Evolutionary conservation across 1,140 invertebrate genomes (phyloP).

Genomic region (Metaphire vulgaris): DNA sequence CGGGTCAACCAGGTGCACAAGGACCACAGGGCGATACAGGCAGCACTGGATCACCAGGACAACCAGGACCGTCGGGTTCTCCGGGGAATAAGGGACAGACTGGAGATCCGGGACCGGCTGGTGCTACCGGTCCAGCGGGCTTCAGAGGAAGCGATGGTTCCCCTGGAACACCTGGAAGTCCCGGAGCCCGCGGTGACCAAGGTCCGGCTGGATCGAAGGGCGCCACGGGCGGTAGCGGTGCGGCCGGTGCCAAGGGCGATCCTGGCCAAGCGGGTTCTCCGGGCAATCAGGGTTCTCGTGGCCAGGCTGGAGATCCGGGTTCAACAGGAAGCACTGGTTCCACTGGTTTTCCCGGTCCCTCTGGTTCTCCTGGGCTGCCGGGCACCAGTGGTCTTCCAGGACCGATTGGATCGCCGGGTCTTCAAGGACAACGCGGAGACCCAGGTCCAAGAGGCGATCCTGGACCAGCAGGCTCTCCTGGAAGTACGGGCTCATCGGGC

Average conservation of each 20-base stretch:
- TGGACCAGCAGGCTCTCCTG: background rate
- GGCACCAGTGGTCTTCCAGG: constrained; percentile 25
- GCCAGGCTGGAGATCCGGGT: constrained; percentile 30
- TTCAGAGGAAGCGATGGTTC: constrained; percentile 56
- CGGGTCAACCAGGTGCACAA: constrained; percentile 1
- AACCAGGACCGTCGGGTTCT: background rate
- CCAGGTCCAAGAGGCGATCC: constrained; percentile 29
- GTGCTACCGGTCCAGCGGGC: constrained; percentile 17
- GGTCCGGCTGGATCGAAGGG: constrained; percentile 56
- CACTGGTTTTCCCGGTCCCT: constrained; percentile 24
- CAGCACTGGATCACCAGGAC: constrained; percentile 6
- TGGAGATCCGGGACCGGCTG: constrained; percentile 3
- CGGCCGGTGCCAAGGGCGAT: constrained; percentile 14
- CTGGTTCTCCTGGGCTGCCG: constrained; percentile 24
- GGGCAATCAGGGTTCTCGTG: constrained; percentile 18
- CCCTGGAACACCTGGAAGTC: constrained; percentile 58
- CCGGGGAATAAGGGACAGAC: constrained; percentile 17
- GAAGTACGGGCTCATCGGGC: constrained; percentile 5
- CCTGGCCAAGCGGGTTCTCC: constrained; percentile 21
- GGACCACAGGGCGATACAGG: constrained; percentile 9
- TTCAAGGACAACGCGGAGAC: constrained; percentile 28
- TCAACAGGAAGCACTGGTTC: constrained; percentile 28
- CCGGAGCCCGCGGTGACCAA: constrained; percentile 19
- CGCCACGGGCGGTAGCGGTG: constrained; percentile 41
- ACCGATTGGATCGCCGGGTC: constrained; percentile 27